Conservation (phyloP, 1,140 invertebrate genomes). For the Zaprionus inermis region DNA sequence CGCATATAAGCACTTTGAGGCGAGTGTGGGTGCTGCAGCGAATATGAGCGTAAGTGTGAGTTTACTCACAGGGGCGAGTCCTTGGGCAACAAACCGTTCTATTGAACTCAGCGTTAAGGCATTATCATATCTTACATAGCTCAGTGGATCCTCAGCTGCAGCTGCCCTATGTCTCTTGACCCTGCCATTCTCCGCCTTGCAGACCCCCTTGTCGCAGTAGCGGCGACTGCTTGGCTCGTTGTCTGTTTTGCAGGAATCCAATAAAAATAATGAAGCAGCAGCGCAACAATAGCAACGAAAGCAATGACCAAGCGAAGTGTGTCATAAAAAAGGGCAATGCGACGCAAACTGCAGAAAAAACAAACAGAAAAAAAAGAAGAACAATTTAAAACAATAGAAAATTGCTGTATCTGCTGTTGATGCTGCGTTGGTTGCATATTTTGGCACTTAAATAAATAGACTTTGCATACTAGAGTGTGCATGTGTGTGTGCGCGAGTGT, state of each 20-base stretch:
- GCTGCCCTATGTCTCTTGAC: background rate
- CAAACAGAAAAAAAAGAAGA: constrained; percentile 33
- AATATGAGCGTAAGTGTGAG: background rate
- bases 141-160: constrained; percentile 19
- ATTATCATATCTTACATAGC: constrained; percentile 67
- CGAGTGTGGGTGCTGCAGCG: constrained; percentile 25
- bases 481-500: constrained; percentile 14
- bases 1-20: constrained; percentile 20
- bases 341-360: constrained; percentile 17
- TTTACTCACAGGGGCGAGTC: constrained; percentile 14
- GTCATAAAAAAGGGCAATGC: constrained; percentile 64
- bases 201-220: background rate
- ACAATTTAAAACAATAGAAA: constrained; percentile 17
- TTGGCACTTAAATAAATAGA: constrained; percentile 67
- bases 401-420: constrained; percentile 56
- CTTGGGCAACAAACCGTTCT: constrained; percentile 61
- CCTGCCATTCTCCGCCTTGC: background rate
- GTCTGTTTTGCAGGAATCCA: constrained; percentile 55
- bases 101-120: constrained; percentile 62
- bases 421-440: constrained; percentile 64
- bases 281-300: constrained; percentile 54
- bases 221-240: constrained; percentile 6
- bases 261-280: constrained; percentile 78
- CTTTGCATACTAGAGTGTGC: constrained; percentile 60
- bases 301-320: constrained; percentile 19